Base-by-base conservation (phyloP, 2,113 vertebrate genomes). In the Pholis gunnellus region DNA sequence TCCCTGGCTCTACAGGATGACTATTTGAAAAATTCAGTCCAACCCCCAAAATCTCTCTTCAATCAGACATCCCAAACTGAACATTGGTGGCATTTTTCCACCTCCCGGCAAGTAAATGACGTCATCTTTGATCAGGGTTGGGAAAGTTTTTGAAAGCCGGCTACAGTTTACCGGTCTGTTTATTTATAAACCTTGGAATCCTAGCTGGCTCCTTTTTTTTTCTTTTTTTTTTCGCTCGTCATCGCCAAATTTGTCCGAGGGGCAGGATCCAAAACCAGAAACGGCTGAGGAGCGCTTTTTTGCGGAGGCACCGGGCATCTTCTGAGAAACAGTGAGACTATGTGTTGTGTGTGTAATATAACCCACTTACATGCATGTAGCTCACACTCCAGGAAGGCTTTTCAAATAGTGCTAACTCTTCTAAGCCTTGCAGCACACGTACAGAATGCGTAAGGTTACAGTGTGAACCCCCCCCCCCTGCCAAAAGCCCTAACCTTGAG, bases 111-210 rank as follows among this genome's bases (percentile, higher is more conserved):
- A 83, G 78, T 83, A 54, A 83, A 89, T 93, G 90, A 93, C 79
- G 86, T 91, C 64, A 75, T 75, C 90, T 90, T 90, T 88, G 81
- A 89, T 85, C 75, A 10, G 63, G 44, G 80, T 88, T 85, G 80
- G 87, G 81, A 89, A 88, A 46, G 50, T 84, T 92, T 93, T 89
- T 82, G 61, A 94, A 93, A 92, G 89, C 86, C 65, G 68, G 77
- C 93, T 92, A 91, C 90, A 94, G 91, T 93, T 91, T 88, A 71
- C 70, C 85, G 71, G 44, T 50, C 71, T 89, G 93, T 95, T 94
- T 95, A 95, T 95, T 96, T 95, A 95, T 95, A 92, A 94, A 94
- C 68, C 20, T 85, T 89, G 86, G 89, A 94, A 91, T 92, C 88
- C 79, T 75, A 59, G 57, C 79, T 64, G n/a, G 67, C 59, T 90